Conservation (phyloP, 1,140 invertebrate genomes). For the Elymnias hypermnestra region DNA sequence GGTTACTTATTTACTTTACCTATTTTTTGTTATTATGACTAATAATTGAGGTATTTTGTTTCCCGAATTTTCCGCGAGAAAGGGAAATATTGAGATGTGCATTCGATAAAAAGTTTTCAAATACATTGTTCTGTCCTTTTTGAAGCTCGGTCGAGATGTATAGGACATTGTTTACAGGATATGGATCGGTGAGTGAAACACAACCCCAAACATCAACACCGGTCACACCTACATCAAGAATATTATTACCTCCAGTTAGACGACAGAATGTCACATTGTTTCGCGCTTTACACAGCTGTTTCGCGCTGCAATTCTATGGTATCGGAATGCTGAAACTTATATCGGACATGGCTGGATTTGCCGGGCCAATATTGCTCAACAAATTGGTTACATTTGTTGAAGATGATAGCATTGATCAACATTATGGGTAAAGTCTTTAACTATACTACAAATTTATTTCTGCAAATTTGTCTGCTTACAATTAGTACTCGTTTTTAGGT, state of each 20-base stretch:
- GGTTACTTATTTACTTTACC: too few relatives aligned
- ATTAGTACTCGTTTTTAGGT: too few relatives aligned
- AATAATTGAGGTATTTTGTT: too few relatives aligned
- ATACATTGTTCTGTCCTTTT: too few relatives aligned
- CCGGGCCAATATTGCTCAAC: constrained; percentile 92
- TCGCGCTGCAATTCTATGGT: constrained; percentile 91
- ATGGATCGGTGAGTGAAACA: constrained; percentile 54
- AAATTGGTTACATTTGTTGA: constrained; percentile 89
- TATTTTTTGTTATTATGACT: too few relatives aligned
- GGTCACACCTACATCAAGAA: constrained; percentile 50
- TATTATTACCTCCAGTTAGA: constrained; percentile 42
- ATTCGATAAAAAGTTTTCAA: too few relatives aligned
- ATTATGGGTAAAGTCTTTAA: constrained; percentile 75
- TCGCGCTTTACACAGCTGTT: constrained; percentile 86
- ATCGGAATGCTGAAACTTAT: constrained; percentile 92
- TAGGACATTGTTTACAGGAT: constrained; percentile 35
- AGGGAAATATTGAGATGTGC: too few relatives aligned
- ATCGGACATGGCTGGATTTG: constrained; percentile 89
- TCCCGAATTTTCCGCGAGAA: too few relatives aligned
- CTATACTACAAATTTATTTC: too few relatives aligned
- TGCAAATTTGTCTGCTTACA: too few relatives aligned
- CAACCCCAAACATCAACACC: constrained; percentile 45
- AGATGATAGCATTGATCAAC: constrained; percentile 80
- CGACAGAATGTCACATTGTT: constrained; percentile 80
- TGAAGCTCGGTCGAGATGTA: too few relatives aligned